Percentiles rank a stretch among this genome's conserved stretches.
Evolutionary conservation across 30 jellyfish, hydroid and myxozoan genomes (phyloP).

Genomic region (Cassiopea xamachana): DNA sequence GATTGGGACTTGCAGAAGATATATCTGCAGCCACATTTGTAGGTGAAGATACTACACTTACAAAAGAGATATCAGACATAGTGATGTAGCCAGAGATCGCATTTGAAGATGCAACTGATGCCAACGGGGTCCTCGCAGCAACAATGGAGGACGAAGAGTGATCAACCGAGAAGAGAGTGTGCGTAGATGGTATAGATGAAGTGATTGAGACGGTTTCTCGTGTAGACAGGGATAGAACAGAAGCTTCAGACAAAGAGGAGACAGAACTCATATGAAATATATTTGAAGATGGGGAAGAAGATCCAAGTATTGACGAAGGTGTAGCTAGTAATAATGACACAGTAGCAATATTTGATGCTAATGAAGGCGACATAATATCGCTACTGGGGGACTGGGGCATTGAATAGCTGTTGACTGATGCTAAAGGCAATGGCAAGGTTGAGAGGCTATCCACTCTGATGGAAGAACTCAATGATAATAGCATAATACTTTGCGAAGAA

Average conservation of each 20-base stretch:
- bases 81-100: not conserved
- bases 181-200: not conserved
- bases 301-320: not conserved
- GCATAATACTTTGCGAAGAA: too few species aligned
- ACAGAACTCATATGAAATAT: not conserved
- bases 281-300: not conserved
- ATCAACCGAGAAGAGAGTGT: not conserved
- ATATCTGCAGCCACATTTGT: not conserved
- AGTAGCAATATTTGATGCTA: not conserved
- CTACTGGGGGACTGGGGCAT: not conserved
- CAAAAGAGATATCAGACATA: not conserved
- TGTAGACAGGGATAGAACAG: too few species aligned
- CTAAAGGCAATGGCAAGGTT: not conserved
- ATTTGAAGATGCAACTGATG: not conserved
- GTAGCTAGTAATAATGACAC: not conserved
- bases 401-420: not conserved
- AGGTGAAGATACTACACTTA: not conserved
- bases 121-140: too few species aligned
- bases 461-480: too few species aligned
- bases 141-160: not conserved
- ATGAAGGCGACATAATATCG: too few species aligned
- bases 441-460: too few species aligned
- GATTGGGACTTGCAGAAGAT: not conserved
- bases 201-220: not conserved
- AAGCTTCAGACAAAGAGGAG: too few species aligned